phyloP scores from a whole-genome alignment of 2,888 invertebrate species.

The Drosophila incognita region DNA sequence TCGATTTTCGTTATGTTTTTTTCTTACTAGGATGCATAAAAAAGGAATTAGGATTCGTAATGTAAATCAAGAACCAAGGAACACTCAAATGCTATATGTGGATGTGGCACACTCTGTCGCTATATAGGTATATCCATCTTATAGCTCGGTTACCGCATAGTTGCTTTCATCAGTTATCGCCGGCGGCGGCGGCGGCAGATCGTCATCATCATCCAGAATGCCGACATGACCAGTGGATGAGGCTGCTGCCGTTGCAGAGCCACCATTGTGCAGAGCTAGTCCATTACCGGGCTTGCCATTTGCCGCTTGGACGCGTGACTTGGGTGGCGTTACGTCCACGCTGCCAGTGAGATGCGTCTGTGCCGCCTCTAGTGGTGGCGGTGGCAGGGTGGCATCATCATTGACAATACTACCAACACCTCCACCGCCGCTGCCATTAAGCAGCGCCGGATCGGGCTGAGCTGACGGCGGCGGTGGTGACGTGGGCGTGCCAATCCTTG shows the following conservation, averaged over 20 bases:
- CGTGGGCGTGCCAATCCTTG: conserved; percentile 83
- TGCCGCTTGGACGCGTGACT: conserved; percentile 58
- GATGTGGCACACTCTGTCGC: neutral
- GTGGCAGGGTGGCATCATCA: conserved; percentile 78
- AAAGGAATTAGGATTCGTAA: conserved; percentile 30
- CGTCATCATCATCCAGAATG: conserved; percentile 78
- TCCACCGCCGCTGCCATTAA: conserved; percentile 24
- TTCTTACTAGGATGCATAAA: conserved; percentile 39
- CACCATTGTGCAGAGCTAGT: conserved; percentile 66
- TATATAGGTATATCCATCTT: conserved; percentile 47
- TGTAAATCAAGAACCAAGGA: conserved; percentile 40
- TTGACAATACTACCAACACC: conserved; percentile 32
- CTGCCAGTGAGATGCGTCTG: conserved; percentile 43
- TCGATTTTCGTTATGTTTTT: conserved; percentile 16
- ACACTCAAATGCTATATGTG: conserved; percentile 38
- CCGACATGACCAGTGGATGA: conserved; percentile 10
- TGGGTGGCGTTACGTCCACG: conserved; percentile 58
- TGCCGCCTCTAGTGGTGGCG: conserved; percentile 74
- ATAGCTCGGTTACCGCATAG: conserved; percentile 85
- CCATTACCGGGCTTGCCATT: conserved; percentile 64
- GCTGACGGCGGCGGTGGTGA: conserved; percentile 77
- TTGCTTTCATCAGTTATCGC: conserved; percentile 85
- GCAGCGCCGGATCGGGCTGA: conserved; percentile 40
- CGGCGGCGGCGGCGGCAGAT: conserved; percentile 83
- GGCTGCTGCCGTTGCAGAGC: conserved; percentile 4